A percentile compares a stretch with the other conserved stretches of the same genome.
These are phyloP conservation scores for Epicampocera succincta DNA, from an alignment of 2,888 invertebrate species.

Conservation along the genomic window DNA sequence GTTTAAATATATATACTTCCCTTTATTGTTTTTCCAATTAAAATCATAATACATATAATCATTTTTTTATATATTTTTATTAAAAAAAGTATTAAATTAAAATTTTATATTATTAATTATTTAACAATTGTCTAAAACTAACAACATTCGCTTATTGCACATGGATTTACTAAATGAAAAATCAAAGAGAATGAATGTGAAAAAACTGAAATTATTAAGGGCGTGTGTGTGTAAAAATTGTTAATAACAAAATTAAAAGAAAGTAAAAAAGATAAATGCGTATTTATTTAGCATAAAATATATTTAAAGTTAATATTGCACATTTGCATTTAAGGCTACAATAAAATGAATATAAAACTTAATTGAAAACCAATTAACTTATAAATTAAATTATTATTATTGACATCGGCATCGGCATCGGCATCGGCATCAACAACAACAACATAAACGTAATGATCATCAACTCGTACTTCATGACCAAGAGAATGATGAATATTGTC, in stretches of 20 bases:
- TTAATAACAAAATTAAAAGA: slow-evolving; percentile 40
- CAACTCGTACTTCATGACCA: slow-evolving; percentile 19
- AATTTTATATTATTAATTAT: slow-evolving; percentile 31
- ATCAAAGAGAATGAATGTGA: slow-evolving; percentile 29
- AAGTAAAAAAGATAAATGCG: slow-evolving; percentile 11
- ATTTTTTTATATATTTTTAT: slow-evolving; percentile 19
- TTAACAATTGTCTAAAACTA: slow-evolving; percentile 53
- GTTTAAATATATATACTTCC: neutral
- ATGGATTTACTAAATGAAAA: slow-evolving; percentile 41
- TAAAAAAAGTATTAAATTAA: slow-evolving; percentile 43
- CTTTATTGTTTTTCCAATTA: neutral
- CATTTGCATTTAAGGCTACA: slow-evolving; percentile 57
- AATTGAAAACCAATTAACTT: slow-evolving; percentile 69
- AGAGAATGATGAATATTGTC: slow-evolving; percentile 26
- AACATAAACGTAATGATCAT: slow-evolving; percentile 43
- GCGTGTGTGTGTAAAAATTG: slow-evolving; percentile 22
- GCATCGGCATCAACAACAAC: slow-evolving; percentile 13
- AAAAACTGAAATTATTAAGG: neutral
- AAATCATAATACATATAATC: neutral
- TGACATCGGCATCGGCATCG: slow-evolving; percentile 32
- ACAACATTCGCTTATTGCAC: slow-evolving; percentile 61
- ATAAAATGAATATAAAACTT: slow-evolving; percentile 63
- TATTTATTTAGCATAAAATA: slow-evolving; percentile 45
- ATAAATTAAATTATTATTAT: slow-evolving; percentile 67
- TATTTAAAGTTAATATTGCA: slow-evolving; percentile 62